Evolutionary conservation across 2,797 vertebrate species (phyloP).

Genomic region (Premnoplex brunnescens): DNA sequence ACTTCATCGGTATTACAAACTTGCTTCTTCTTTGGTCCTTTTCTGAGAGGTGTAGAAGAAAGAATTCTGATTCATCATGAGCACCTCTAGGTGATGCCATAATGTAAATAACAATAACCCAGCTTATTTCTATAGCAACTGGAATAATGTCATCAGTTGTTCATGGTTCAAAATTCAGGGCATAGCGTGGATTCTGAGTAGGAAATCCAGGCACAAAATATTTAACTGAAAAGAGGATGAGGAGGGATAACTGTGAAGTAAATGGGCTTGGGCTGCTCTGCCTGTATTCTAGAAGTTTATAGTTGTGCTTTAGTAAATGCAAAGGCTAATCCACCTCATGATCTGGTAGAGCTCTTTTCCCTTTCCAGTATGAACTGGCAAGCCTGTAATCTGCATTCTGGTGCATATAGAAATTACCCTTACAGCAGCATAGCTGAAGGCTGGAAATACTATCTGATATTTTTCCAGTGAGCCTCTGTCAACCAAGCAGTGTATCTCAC

Average conservation of each 20-base stretch:
- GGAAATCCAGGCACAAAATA: constrained; percentile 12
- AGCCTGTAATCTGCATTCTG: not conserved
- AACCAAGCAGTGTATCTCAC: not conserved
- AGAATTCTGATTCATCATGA: not conserved
- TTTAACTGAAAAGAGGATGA: not conserved
- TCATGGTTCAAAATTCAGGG: not conserved
- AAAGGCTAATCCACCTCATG: not conserved
- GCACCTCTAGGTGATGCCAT: not conserved
- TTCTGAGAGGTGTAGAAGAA: not conserved
- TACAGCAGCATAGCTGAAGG: not conserved
- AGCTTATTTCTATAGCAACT: not conserved
- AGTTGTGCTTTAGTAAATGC: not conserved
- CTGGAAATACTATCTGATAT: not conserved
- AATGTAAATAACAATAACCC: not conserved
- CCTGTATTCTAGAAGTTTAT: not conserved
- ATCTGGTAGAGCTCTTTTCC: not conserved
- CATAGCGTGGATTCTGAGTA: not conserved
- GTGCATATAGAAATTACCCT: not conserved
- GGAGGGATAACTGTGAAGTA: not conserved
- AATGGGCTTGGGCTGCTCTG: not conserved
- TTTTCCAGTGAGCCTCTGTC: not conserved
- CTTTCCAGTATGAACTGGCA: not conserved
- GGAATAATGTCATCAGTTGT: not conserved
- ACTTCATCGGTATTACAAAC: not conserved
- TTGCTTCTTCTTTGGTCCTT: not conserved